Evolutionary conservation across 2,888 invertebrate genomes (phyloP).

Genomic region (Empis stercorea): DNA sequence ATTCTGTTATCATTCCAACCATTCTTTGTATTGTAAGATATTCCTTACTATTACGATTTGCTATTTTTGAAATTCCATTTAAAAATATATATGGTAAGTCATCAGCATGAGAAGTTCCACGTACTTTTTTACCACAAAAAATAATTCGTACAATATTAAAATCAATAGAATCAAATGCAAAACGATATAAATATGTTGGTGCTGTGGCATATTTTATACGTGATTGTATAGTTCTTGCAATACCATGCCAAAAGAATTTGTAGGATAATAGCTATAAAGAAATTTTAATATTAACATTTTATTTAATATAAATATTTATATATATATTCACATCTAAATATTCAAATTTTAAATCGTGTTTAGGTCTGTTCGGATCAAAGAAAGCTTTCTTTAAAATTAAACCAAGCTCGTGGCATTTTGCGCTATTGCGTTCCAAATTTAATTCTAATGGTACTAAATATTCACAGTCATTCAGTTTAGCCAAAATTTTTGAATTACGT

Average conservation of each 20-base stretch:
- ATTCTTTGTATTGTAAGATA: slow-evolving; percentile 31
- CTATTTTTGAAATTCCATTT: slow-evolving; percentile 28
- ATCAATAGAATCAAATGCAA: slow-evolving; percentile 32
- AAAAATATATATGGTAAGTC: slow-evolving; percentile 34
- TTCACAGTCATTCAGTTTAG: slow-evolving; percentile 26
- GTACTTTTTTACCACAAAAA: slow-evolving; percentile 30
- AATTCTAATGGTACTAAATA: slow-evolving; percentile 28
- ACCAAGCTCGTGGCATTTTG: slow-evolving; percentile 18
- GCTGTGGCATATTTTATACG: slow-evolving; percentile 22
- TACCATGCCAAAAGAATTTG: slow-evolving; percentile 31
- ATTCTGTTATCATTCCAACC: slow-evolving; percentile 27
- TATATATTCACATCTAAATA: slow-evolving; percentile 25
- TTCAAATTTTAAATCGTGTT: slow-evolving; percentile 28
- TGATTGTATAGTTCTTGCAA: slow-evolving; percentile 23
- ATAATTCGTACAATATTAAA: slow-evolving; percentile 33
- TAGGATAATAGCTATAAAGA: slow-evolving; percentile 22
- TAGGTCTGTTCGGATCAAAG: slow-evolving; percentile 27
- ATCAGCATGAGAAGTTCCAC: slow-evolving; percentile 34
- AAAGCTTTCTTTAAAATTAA: slow-evolving; percentile 22
- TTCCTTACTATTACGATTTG: slow-evolving; percentile 26
- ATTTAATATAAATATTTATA: background rate
- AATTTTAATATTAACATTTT: slow-evolving; percentile 1
- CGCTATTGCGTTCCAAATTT: slow-evolving; percentile 23
- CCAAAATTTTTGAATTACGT: slow-evolving; percentile 24
- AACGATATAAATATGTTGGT: slow-evolving; percentile 32